Percentiles rank a stretch among this genome's conserved stretches.
Evolutionary conservation across 92 coral and sea anemone genomes (phyloP).

Genomic region (Plumapathes pennacea): DNA sequence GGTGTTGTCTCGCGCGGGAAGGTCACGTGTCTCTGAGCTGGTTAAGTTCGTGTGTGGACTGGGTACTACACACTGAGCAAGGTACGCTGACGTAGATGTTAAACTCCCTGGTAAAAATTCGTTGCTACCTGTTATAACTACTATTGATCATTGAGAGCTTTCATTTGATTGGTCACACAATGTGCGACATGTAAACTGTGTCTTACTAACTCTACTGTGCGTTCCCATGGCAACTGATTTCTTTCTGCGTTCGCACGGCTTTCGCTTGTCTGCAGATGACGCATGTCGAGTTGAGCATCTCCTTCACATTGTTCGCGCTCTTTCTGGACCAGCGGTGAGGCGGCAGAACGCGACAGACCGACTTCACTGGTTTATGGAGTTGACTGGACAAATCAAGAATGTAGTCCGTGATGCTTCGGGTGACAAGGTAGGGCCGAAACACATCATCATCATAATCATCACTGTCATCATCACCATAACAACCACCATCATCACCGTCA

Average conservation of each 20-base stretch:
- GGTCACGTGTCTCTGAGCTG: constrained; percentile 49
- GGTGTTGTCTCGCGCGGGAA: constrained; percentile 31
- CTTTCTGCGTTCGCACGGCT: no score
- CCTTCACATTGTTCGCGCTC: constrained; percentile 36
- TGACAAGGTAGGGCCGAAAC: no score
- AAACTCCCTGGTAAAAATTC: constrained; percentile 13
- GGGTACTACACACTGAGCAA: constrained; percentile 24
- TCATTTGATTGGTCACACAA: no score
- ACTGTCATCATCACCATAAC: no score
- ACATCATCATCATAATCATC: no score
- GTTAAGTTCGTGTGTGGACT: constrained; percentile 39
- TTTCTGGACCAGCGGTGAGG: constrained; percentile 22
- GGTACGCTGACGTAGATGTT: constrained; percentile 5
- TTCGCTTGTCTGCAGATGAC: no score
- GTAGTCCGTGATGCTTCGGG: constrained; percentile 7
- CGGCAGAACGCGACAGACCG: constrained; percentile 44
- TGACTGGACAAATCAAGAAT: constrained; percentile 60
- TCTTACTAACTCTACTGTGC: no score
- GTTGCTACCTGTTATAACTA: neutral
- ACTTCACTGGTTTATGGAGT: constrained; percentile 66
- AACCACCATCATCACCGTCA: no score
- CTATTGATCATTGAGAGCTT: no score
- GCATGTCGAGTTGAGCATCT: no score
- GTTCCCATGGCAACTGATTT: no score
- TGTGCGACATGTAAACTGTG: no score